Percentiles rank a stretch among this genome's conserved stretches.
Conservation (phyloP, 1,140 invertebrate genomes). For the Stegodyphus dumicola region DNA sequence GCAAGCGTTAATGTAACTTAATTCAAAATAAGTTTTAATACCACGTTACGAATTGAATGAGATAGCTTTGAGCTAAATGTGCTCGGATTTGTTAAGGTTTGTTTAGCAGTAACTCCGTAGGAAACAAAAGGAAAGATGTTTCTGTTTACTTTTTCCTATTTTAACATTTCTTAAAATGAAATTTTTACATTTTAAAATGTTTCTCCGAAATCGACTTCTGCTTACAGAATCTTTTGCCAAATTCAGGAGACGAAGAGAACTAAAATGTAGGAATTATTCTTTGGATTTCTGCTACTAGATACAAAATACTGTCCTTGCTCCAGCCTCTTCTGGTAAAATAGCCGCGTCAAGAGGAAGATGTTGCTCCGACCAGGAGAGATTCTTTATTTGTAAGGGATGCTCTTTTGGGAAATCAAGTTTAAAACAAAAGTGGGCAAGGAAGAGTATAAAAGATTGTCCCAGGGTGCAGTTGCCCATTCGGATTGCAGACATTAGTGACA, state of each 20-base stretch:
- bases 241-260: neutral
- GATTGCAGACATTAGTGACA: slow-evolving; percentile 16
- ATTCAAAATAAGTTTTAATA: no score
- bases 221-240: neutral
- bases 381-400: slow-evolving; percentile 38
- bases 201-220: neutral
- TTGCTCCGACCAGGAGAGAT: slow-evolving; percentile 4
- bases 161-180: neutral
- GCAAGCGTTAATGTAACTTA: no score
- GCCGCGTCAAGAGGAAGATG: slow-evolving; percentile 27
- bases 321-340: neutral
- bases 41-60: no score
- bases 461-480: slow-evolving; percentile 28
- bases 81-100: no score
- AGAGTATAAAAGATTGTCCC: slow-evolving; percentile 48
- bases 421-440: slow-evolving; percentile 43
- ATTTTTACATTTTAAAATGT: neutral
- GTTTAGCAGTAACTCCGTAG: no score
- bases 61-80: no score
- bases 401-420: slow-evolving; percentile 57
- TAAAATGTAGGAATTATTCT: neutral
- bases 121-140: no score
- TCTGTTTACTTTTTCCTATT: neutral
- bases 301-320: slow-evolving; percentile 21
- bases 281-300: neutral